Evolutionary conservation across 2,888 invertebrate species (phyloP), one percentile per base, ranked within the genome.

Genomic region (Drosophila borborema): DNA sequence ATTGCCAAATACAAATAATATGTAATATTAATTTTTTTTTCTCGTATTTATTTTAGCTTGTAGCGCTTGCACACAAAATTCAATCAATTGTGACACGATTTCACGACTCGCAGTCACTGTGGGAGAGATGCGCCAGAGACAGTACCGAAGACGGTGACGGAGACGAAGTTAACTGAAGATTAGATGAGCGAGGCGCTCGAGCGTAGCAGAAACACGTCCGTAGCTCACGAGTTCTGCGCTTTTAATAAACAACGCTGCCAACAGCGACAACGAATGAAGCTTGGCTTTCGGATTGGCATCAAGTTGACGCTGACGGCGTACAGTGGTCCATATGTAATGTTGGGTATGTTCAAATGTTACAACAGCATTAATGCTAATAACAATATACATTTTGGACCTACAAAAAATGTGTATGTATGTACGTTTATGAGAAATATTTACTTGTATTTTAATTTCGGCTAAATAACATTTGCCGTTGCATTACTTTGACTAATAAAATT

Each of bases 221-320:
- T 77, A 86, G 90, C 89, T 91, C 81, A 85, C 90, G 90, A 90
- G 90, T 90, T 91, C 90, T 90, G 86, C 82, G 83, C 84, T 88
- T 90, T 91, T 82, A 91, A 91, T 91, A 90, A 91, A 90, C 84
- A 77, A 79, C 76, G 84, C 82, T 82, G 85, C 80, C 75, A 66
- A 23, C 66, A 45, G 48, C 72, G 71, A 61, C 77, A 68, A 64
- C 81, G 74, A 74, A 81, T 81, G 75, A 78, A 87, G 86, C 86
- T 82, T 70, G 80, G 74, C 82, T 74, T 49, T 71, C 46, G 65
- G 74, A 71, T 64, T 43, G 48, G 63, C 75, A 63, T 54, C 14
- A 55, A 56, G 51, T 49, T 40, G 64, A 34, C 59, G 61, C 51
- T 43, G 64, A n/a, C 68, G 9, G 38, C 64, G 74, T 55, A 80